A percentile compares a stretch with the other conserved stretches of the same genome.
phyloP scores from a whole-genome alignment of 2,113 vertebrate genomes.

The Gulo gulo region DNA sequence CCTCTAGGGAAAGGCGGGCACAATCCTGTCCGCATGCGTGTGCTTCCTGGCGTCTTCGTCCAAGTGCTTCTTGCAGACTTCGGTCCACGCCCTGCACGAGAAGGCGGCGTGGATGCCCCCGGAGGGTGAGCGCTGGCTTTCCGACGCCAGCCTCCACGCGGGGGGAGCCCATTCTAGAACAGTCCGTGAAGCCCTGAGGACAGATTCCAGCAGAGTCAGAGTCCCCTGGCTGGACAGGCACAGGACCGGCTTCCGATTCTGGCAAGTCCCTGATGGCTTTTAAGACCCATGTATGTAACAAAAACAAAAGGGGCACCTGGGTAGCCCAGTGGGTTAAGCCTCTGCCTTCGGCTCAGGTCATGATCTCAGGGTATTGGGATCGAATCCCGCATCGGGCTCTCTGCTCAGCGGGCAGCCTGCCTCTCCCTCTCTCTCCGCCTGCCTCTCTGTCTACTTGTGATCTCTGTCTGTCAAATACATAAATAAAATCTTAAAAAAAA shows the following conservation, averaged over 20 bases:
- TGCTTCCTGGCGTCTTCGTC: not conserved
- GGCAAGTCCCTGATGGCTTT: not conserved
- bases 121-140: not conserved
- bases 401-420: too few relatives aligned
- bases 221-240: accelerated
- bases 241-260: not conserved
- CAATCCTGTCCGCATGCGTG: accelerated
- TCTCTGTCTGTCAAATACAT: too few relatives aligned
- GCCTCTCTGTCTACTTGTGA: too few relatives aligned
- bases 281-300: not conserved
- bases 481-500: too few relatives aligned
- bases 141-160: not conserved
- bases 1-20: not conserved
- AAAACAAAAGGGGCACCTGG: too few relatives aligned
- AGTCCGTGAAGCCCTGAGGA: not conserved
- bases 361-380: too few relatives aligned
- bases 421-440: accelerated
- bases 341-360: too few relatives aligned
- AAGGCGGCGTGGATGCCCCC: too few relatives aligned
- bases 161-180: not conserved
- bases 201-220: not conserved
- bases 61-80: too few relatives aligned
- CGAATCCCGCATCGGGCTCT: too few relatives aligned
- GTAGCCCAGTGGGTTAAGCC: too few relatives aligned
- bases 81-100: not conserved